phyloP scores from a whole-genome alignment of 2,113 vertebrate genomes.

The Cheilinus undulatus region DNA sequence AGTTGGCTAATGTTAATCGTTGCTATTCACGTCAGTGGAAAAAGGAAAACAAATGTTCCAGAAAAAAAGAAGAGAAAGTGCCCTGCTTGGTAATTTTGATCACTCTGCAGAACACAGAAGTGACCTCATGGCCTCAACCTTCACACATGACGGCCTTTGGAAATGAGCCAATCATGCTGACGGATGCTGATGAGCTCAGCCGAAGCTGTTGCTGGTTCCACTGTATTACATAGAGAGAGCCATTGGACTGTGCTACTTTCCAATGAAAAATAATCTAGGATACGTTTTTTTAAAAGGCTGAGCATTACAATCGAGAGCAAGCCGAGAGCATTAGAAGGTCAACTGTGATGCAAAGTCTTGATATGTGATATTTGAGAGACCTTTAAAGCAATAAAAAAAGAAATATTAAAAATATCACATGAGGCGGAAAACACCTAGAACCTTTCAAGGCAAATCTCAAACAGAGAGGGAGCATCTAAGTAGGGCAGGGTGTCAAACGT shows the following conservation, averaged over 20 bases:
- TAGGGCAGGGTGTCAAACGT: neutral
- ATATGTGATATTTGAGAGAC: slow-evolving; percentile 77
- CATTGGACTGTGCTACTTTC: slow-evolving; percentile 56
- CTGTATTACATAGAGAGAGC: slow-evolving; percentile 58
- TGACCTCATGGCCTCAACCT: slow-evolving; percentile 75
- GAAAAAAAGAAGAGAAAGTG: slow-evolving; percentile 22
- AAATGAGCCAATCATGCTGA: slow-evolving; percentile 78
- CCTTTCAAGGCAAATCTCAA: slow-evolving; percentile 26
- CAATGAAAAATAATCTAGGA: slow-evolving; percentile 58
- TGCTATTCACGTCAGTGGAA: slow-evolving; percentile 43
- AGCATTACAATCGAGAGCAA: slow-evolving; percentile 41
- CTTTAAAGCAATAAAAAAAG: slow-evolving; percentile 60
- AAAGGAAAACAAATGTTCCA: slow-evolving; percentile 31
- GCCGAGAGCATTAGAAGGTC: slow-evolving; percentile 69
- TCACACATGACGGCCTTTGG: slow-evolving; percentile 74
- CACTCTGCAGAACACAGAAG: slow-evolving; percentile 54
- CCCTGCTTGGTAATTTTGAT: slow-evolving; percentile 51
- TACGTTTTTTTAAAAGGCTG: slow-evolving; percentile 70
- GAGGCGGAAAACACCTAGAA: slow-evolving; percentile 31
- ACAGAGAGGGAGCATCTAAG: slow-evolving; percentile 22
- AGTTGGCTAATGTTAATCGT: slow-evolving; percentile 55
- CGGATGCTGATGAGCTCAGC: slow-evolving; percentile 64
- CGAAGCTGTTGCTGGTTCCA: slow-evolving; percentile 57
- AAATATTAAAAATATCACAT: slow-evolving; percentile 51
- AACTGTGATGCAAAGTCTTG: slow-evolving; percentile 68